Conservation (phyloP, 2,113 vertebrate genomes). For the Callocephalon fimbriatum region DNA sequence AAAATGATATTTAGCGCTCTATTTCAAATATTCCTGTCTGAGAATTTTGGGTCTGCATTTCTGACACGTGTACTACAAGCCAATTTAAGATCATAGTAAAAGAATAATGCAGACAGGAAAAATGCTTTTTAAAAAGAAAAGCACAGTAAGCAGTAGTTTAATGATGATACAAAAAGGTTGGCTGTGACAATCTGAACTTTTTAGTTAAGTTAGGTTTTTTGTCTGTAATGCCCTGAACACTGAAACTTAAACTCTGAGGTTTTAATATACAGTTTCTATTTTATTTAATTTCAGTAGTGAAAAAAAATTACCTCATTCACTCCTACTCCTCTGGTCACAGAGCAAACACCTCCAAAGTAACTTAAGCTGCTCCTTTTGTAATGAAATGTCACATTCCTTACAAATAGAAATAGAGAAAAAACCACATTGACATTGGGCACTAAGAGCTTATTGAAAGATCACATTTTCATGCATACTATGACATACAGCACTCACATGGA, state of each 20-base stretch:
- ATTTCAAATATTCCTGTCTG: background rate
- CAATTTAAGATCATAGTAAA: background rate
- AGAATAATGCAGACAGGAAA: background rate
- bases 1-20: background rate
- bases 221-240: background rate
- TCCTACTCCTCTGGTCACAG: slow-evolving; percentile 89
- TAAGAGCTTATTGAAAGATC: background rate
- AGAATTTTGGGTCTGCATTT: background rate
- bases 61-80: background rate
- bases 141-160: background rate
- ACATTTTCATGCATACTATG: background rate
- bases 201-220: background rate
- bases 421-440: background rate
- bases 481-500: background rate
- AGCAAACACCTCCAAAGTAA: slow-evolving; percentile 95
- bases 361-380: slow-evolving; percentile 92
- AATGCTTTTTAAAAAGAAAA: background rate
- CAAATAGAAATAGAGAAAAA: slow-evolving; percentile 16
- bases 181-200: background rate
- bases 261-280: background rate
- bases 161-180: background rate
- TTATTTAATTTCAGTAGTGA: background rate
- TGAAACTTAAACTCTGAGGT: background rate
- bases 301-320: slow-evolving; percentile 91
- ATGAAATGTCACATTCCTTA: slow-evolving; percentile 93